A percentile compares a stretch with the other conserved stretches of the same genome.
Conservation (phyloP, 1,140 invertebrate genomes). For the Achatina immaculata region DNA sequence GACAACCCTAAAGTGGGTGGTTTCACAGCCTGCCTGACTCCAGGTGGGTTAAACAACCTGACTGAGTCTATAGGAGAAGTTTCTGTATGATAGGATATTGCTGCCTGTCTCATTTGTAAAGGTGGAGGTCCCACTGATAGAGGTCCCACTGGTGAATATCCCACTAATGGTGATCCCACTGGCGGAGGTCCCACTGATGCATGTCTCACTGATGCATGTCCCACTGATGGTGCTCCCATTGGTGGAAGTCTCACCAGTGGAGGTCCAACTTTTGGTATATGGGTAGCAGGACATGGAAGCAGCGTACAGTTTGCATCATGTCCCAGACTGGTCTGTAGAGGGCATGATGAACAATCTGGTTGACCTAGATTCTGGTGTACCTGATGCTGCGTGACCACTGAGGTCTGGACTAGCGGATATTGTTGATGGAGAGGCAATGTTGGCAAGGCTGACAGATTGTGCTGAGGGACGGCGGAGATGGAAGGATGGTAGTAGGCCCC, state of each 20-base stretch:
- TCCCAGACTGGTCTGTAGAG: neutral
- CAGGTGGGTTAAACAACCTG: conserved; percentile 20
- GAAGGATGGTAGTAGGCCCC: conserved; percentile 16
- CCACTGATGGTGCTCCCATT: too few relatives aligned
- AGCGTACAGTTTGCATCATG: neutral
- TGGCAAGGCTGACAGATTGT: neutral
- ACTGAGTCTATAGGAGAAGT: conserved; percentile 6
- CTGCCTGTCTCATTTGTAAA: neutral
- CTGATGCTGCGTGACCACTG: neutral
- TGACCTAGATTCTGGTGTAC: conserved; percentile 1
- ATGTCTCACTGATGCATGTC: too few relatives aligned
- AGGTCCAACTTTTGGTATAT: neutral
- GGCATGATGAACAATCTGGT: neutral
- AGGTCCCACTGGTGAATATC: neutral
- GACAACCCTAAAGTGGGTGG: neutral
- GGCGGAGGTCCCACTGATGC: too few relatives aligned
- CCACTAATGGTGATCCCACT: too few relatives aligned
- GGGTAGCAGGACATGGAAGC: neutral
- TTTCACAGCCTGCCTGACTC: neutral
- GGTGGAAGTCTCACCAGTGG: neutral
- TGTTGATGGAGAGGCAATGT: neutral
- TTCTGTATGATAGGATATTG: neutral
- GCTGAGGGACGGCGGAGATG: neutral
- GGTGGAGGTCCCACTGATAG: neutral
- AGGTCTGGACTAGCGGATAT: conserved; percentile 19